Evolutionary conservation across 1,140 invertebrate genomes (phyloP).

Genomic region (Matsumurasca onukii): DNA sequence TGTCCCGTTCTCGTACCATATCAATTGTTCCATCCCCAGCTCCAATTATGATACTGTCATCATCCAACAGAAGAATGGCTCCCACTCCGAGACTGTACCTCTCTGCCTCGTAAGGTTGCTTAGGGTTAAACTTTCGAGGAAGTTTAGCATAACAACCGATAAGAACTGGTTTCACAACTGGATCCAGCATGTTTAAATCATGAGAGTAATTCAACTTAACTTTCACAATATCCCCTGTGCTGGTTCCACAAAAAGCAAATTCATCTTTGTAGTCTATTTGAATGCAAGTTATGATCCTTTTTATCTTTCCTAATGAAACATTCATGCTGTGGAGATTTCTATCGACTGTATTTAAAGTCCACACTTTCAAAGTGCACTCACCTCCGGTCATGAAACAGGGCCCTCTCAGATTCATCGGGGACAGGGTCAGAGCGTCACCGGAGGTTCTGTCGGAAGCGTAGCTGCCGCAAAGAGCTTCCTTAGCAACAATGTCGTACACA

Average conservation of each 20-base stretch:
- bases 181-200: constrained; percentile 54
- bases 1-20: constrained; percentile 57
- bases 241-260: constrained; percentile 80
- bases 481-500: constrained; percentile 66
- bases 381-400: constrained; percentile 70
- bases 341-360: constrained; percentile 70
- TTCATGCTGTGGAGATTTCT: constrained; percentile 69
- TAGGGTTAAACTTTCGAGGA: constrained; percentile 38
- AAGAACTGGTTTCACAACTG: constrained; percentile 58
- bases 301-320: constrained; percentile 68
- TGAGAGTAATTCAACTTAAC: constrained; percentile 62
- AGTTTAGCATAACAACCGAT: constrained; percentile 69
- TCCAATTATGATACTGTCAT: constrained; percentile 64
- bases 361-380: constrained; percentile 69
- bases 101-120: constrained; percentile 43
- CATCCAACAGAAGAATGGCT: constrained; percentile 60
- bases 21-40: constrained; percentile 81
- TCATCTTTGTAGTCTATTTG: constrained; percentile 62
- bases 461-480: constrained; percentile 63
- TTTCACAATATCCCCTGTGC: constrained; percentile 68
- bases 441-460: constrained; percentile 42
- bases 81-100: constrained; percentile 61
- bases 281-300: constrained; percentile 63
- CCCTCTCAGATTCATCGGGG: constrained; percentile 55
- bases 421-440: constrained; percentile 62